Evolutionary conservation across 1,140 invertebrate genomes (phyloP), one percentile per base, ranked within the genome.

Genomic region (Phymastichus coffea): DNA sequence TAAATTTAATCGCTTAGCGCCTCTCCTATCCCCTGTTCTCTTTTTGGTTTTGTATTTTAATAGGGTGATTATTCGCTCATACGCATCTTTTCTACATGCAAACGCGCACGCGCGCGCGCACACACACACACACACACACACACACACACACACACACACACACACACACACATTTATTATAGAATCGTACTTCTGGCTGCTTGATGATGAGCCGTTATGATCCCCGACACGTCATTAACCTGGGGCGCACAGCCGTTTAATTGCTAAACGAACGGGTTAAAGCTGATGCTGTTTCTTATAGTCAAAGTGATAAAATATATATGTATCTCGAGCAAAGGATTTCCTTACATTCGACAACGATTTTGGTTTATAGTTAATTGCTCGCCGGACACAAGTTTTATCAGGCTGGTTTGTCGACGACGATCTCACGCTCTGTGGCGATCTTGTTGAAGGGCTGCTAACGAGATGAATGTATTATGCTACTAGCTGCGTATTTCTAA

Each of bases 201-300:
- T 60, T 69, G 73, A 77, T 76, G 71, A 75, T 77, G 67, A 69
- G 58, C 71, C 63, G 73, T 77, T 77, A 76, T 70, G 66, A 75
- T 74, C 62, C 67, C 70, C 17, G 72, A 78, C 76, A 78, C 76
- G 74, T 78, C 76, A 73, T 79, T 79, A 79, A 79, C 71, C 71
- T 64, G 57, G 63, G 65, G 57, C 66, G 66, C 60, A 66, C 63
- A 60, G 48, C 40, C 62, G 52, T 68, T 69, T 66, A 56, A 69
- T 66, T 69, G 63, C 65, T 59, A 46, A 66, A 52, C 67, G 63
- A 66, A 65, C 64, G 40, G 51, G 4, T 20, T 17, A n/a, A n/a
- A n/a, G 30, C 33, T 33, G 28, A 33, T 25, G 14, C 12, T 9
- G 51, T 44, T 19, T 12, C 41, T 19, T 22, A 38, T 6, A 8